Conservation (phyloP, 2,113 vertebrate species). For the Scalopus aquaticus region DNA sequence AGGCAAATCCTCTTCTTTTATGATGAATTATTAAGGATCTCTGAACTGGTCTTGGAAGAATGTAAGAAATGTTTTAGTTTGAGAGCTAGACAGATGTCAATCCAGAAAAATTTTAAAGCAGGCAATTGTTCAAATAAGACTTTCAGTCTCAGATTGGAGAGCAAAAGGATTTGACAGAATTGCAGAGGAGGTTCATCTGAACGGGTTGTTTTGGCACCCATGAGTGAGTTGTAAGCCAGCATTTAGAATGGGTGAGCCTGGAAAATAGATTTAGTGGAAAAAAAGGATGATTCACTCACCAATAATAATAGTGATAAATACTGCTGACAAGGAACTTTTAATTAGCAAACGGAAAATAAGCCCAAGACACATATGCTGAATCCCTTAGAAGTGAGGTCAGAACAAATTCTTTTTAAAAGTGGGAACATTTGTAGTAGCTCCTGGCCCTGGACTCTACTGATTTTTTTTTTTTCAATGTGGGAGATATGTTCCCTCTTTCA, state of each 20-base stretch:
- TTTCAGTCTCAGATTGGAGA: slow-evolving; percentile 52
- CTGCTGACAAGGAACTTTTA: slow-evolving; percentile 72
- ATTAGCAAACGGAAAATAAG: slow-evolving; percentile 73
- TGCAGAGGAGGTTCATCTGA: slow-evolving; percentile 45
- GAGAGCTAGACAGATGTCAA: slow-evolving; percentile 70
- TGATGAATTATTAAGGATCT: slow-evolving; percentile 57
- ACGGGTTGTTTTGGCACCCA: slow-evolving; percentile 48
- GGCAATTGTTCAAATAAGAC: slow-evolving; percentile 52
- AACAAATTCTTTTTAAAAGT: slow-evolving; percentile 69
- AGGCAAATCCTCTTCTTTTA: slow-evolving; percentile 49
- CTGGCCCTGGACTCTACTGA: slow-evolving; percentile 32
- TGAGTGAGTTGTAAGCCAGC: slow-evolving; percentile 31
- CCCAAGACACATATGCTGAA: slow-evolving; percentile 44
- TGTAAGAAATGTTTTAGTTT: slow-evolving; percentile 60
- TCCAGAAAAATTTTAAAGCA: slow-evolving; percentile 62
- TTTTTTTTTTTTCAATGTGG: neutral
- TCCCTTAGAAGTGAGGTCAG: slow-evolving; percentile 70
- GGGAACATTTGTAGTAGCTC: slow-evolving; percentile 67
- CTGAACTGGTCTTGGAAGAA: slow-evolving; percentile 57
- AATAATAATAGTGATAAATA: slow-evolving; percentile 77
- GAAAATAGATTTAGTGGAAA: slow-evolving; percentile 72
- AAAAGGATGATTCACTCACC: slow-evolving; percentile 66
- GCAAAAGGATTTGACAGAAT: slow-evolving; percentile 58
- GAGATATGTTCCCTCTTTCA: slow-evolving; percentile 45
- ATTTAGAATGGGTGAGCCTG: slow-evolving; percentile 57